These are phyloP conservation scores for Aphidius colemani DNA, from an alignment of 2,888 invertebrate species.

Conservation along the genomic window DNA sequence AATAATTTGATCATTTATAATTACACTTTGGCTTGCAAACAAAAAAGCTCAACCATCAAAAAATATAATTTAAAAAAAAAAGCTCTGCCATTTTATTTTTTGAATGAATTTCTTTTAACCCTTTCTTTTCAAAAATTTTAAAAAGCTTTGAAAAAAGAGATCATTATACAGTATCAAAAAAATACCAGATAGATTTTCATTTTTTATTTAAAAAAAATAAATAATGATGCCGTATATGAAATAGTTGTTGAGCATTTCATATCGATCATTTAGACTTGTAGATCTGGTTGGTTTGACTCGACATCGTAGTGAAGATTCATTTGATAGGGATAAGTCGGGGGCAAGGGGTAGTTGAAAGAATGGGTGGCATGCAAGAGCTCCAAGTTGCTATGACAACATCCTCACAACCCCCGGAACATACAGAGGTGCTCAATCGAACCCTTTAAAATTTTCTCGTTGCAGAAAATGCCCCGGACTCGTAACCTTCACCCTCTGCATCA, in stretches of 20 bases:
- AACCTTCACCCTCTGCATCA: constrained; percentile 23
- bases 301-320: constrained; percentile 28
- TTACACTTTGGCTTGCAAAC: too few relatives aligned
- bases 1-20: too few relatives aligned
- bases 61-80: too few relatives aligned
- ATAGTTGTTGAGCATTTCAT: constrained; percentile 28
- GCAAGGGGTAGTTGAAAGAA: constrained; percentile 27
- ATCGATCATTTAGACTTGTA: constrained; percentile 46
- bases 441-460: constrained; percentile 28
- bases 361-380: constrained; percentile 44
- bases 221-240: constrained; percentile 24
- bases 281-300: constrained; percentile 39
- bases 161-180: constrained; percentile 7
- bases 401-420: constrained; percentile 42
- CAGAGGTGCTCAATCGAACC: constrained; percentile 51
- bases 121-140: background rate
- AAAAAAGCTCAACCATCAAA: too few relatives aligned
- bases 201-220: constrained; percentile 16
- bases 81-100: too few relatives aligned
- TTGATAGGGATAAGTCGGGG: constrained; percentile 32
- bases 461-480: constrained; percentile 12
- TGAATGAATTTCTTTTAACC: too few relatives aligned
- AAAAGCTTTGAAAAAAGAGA: background rate
- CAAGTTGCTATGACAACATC: constrained; percentile 51
- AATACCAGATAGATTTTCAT: constrained; percentile 11